Evolutionary conservation across 1,140 invertebrate species (phyloP).

Genomic region (Bradysia coprophila): DNA sequence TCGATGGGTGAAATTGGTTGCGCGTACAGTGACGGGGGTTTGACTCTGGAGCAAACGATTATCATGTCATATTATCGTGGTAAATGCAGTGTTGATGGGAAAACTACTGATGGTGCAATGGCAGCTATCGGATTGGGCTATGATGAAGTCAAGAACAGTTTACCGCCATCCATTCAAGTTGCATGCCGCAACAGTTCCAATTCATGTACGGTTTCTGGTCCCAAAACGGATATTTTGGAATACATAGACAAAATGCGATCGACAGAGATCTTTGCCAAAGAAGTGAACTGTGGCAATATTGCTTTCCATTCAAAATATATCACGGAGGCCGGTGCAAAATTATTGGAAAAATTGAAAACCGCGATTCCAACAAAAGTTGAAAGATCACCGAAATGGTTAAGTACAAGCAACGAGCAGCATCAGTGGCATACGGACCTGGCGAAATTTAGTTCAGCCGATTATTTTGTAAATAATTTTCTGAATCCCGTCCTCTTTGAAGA

Average conservation of each 20-base stretch:
- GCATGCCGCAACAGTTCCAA: constrained; percentile 81
- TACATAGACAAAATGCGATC: constrained; percentile 48
- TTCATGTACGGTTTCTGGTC: constrained; percentile 73
- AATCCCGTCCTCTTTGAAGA: constrained; percentile 75
- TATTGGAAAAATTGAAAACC: constrained; percentile 50
- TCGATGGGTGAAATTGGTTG: constrained; percentile 78
- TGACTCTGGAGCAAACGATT: constrained; percentile 69
- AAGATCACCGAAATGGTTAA: constrained; percentile 66
- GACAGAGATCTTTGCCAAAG: constrained; percentile 62
- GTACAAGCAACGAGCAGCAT: constrained; percentile 61
- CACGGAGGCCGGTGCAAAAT: constrained; percentile 43
- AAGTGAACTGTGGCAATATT: constrained; percentile 62
- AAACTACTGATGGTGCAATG: constrained; percentile 64
- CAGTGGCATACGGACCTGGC: constrained; percentile 49
- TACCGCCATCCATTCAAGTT: constrained; percentile 50
- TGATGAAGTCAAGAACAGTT: constrained; percentile 32
- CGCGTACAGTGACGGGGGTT: constrained; percentile 71
- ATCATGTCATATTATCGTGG: constrained; percentile 72
- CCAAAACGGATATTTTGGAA: constrained; percentile 41
- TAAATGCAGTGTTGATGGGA: constrained; percentile 61
- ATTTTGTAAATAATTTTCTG: constrained; percentile 83
- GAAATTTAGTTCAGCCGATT: constrained; percentile 64
- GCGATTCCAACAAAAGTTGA: constrained; percentile 45
- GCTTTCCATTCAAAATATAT: constrained; percentile 76
- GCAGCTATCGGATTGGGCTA: constrained; percentile 55